Percentiles rank a stretch among this genome's conserved stretches.
These are phyloP conservation scores for Hyles lineata DNA, from an alignment of 2,888 invertebrate genomes.

Conservation along the genomic window DNA sequence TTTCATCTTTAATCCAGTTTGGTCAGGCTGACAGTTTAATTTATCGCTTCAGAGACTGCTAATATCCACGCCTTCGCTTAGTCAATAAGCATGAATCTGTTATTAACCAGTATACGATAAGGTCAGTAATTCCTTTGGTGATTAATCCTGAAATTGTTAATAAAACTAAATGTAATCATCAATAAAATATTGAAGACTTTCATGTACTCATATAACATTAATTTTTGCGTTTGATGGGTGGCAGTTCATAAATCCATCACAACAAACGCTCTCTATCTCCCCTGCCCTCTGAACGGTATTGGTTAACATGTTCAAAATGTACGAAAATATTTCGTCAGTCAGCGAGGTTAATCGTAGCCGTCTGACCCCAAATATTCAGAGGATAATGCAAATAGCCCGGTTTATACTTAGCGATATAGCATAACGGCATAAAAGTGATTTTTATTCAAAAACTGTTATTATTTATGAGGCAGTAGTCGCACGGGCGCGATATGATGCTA, in stretches of 20 bases:
- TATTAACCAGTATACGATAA: too few species aligned
- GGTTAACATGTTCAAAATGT: background rate
- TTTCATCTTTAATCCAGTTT: too few species aligned
- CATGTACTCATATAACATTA: too few species aligned
- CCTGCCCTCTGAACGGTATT: background rate
- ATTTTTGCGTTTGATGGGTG: background rate
- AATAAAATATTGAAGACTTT: too few species aligned
- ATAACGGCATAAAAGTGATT: conserved; percentile 51
- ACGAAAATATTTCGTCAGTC: background rate
- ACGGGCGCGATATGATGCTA: conserved; percentile 27
- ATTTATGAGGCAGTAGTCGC: conserved; percentile 49
- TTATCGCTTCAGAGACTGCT: background rate
- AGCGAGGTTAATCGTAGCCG: background rate
- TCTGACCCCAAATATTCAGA: background rate
- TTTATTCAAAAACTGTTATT: conserved; percentile 57
- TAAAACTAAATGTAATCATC: too few species aligned
- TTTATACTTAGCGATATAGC: conserved; percentile 15
- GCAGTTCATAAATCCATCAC: too few species aligned
- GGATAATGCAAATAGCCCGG: conserved; percentile 16
- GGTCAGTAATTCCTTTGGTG: too few species aligned
- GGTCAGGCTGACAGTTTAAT: background rate
- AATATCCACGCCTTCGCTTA: too few species aligned
- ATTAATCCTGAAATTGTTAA: too few species aligned
- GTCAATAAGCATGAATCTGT: too few species aligned
- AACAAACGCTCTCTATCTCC: too few species aligned